Conservation (phyloP, 2,797 vertebrate species). For the Sciaenops ocellatus region DNA sequence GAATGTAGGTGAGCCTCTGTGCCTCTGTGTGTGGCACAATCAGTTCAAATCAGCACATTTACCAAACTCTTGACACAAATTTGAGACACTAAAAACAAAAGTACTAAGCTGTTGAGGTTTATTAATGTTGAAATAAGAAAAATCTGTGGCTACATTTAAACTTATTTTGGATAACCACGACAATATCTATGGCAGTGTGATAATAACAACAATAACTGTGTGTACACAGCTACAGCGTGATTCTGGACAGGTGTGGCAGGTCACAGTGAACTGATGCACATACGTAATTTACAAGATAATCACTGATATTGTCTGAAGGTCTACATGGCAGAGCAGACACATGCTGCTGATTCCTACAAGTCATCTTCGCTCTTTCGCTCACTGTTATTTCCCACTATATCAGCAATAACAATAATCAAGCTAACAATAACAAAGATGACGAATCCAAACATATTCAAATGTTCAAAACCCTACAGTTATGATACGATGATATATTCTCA, state of each 20-base stretch:
- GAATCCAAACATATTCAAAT: conserved; percentile 9
- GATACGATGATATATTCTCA: conserved; percentile 26
- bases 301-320: conserved; percentile 8
- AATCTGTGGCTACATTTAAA: conserved; percentile 25
- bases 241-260: conserved; percentile 12
- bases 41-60: neutral
- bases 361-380: conserved; percentile 27
- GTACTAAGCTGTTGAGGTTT: conserved; percentile 18
- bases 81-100: neutral
- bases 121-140: conserved; percentile 35
- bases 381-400: conserved; percentile 21
- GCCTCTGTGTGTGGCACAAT: neutral
- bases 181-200: conserved; percentile 17
- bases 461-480: conserved; percentile 27
- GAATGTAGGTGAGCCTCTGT: conserved; percentile 18
- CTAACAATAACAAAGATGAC: conserved; percentile 41
- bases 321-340: conserved; percentile 34
- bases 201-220: conserved; percentile 10
- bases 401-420: conserved; percentile 36
- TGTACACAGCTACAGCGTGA: conserved; percentile 14
- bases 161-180: conserved; percentile 7
- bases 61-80: neutral
- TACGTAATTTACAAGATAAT: conserved; percentile 46
- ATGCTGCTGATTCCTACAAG: conserved; percentile 19
- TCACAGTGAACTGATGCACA: conserved; percentile 27